Evolutionary conservation across 2,888 invertebrate species (phyloP), one percentile per base, ranked within the genome.

Genomic region (Pristionchus maxplancki): DNA sequence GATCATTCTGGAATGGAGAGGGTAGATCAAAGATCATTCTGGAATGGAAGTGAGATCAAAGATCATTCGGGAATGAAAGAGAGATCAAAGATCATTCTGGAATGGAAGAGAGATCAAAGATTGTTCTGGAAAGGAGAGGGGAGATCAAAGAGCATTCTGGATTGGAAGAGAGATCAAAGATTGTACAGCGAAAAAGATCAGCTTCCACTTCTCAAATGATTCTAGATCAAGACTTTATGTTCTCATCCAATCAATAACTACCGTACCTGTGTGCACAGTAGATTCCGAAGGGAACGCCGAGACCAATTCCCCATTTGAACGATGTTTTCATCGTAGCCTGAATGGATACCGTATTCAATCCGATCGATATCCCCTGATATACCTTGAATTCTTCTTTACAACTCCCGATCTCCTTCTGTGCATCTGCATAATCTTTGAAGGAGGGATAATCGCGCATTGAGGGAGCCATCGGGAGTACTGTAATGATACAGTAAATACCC

Each of bases 251-350:
- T 37, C 24, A 11, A 31, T 71, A 20, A 31, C n/a, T 87, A 44
- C 31, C 24, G 31, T 71, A 91, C 91, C 90, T 89, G 67, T 91
- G 92, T 1, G 92, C 91, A 24, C 91, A 91, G 88, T 93, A 92
- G 28, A 91, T 11, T 28, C 92, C 92, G 83, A 93, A 92, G 6
- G 93, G 93, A 64, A 92, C 90, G 9, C 93, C 93, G 13, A 92
- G 87, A 11, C 85, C 88, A 15, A 90, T 34, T 17, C 93, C 93
- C 53, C 90, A 89, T 20, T 87, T 86, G 74, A 85, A 86, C 24
- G 88, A 82, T 20, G 82, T 87, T 40, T 83, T 81, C 88, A 90
- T 88, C 40, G 85, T 89, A 48, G 31, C 74, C 88, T 90, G 82
- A 34, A 88, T 4, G 58, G 83, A 37, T 86, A 48, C 34, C 53